phyloP scores from a whole-genome alignment of 2,888 invertebrate species.

The Rhorus exstirpatorius region DNA sequence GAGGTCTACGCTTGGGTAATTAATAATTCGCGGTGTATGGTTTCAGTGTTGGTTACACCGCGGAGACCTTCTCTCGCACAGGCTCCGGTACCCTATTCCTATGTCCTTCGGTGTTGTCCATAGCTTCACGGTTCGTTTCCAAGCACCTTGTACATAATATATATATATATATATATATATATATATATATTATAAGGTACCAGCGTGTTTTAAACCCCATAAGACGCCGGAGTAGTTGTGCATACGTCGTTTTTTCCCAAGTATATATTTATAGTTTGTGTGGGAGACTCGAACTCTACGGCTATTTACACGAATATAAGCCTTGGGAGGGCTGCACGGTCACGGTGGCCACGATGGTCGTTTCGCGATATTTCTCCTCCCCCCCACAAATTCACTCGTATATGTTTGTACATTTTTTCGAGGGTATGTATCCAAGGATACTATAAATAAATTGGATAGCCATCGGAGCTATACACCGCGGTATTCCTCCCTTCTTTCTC shows the following conservation, averaged over 20 bases:
- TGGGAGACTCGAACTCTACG: constrained; percentile 19
- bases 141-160: background rate
- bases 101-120: constrained; percentile 6
- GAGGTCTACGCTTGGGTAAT: constrained; percentile 63
- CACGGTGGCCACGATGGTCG: constrained; percentile 52
- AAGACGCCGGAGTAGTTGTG: constrained; percentile 14
- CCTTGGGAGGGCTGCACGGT: constrained; percentile 49
- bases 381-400: constrained; percentile 9
- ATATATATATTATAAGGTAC: background rate
- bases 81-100: constrained; percentile 18
- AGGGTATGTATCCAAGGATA: constrained; percentile 24
- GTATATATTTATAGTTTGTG: constrained; percentile 11
- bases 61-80: constrained; percentile 13
- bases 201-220: constrained; percentile 32
- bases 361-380: constrained; percentile 39
- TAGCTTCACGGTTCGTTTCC: constrained; percentile 7
- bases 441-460: constrained; percentile 70
- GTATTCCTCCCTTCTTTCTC: background rate
- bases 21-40: constrained; percentile 68
- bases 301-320: constrained; percentile 66
- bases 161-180: background rate
- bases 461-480: constrained; percentile 49
- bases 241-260: background rate
- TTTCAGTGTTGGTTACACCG: constrained; percentile 50
- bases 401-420: constrained; percentile 16